Conservation (phyloP, 2,888 invertebrate genomes). For the Drosophila neotestacea region DNA sequence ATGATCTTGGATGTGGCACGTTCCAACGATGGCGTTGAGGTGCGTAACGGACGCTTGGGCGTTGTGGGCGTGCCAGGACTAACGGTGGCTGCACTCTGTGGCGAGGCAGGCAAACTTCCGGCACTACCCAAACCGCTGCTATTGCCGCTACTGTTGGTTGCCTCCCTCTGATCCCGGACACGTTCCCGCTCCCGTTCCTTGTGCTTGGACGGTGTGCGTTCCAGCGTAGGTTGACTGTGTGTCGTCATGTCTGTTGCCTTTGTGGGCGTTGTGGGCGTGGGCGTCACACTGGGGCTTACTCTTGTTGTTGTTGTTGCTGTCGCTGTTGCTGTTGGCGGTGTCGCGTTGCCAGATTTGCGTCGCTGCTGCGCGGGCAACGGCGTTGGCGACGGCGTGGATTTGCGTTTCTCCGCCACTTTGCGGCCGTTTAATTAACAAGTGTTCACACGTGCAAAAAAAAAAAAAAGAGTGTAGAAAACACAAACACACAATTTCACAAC, state of each 20-base stretch:
- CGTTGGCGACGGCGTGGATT: conserved; percentile 82
- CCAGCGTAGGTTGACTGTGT: conserved; percentile 45
- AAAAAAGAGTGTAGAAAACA: background rate
- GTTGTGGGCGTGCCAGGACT: conserved; percentile 70
- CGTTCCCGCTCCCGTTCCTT: conserved; percentile 39
- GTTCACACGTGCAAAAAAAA: conserved; percentile 34
- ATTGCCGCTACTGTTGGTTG: conserved; percentile 57
- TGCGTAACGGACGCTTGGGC: conserved; percentile 70
- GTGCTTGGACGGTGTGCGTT: conserved; percentile 58
- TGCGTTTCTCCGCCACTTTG: conserved; percentile 85
- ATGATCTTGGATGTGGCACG: conserved; percentile 42
- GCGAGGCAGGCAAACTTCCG: conserved; percentile 62
- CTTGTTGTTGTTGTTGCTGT: background rate
- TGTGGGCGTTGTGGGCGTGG: conserved; percentile 18
- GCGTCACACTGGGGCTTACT: background rate
- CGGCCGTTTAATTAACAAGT: conserved; percentile 45
- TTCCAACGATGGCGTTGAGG: conserved; percentile 73
- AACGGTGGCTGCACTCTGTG: conserved; percentile 60
- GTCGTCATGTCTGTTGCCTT: conserved; percentile 60
- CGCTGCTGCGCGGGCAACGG: conserved; percentile 81
- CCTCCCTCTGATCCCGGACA: conserved; percentile 35
- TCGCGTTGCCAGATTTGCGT: conserved; percentile 67
- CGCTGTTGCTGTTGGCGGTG: conserved; percentile 23
- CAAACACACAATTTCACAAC: background rate
- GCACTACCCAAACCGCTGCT: conserved; percentile 72